A percentile compares a stretch with the other conserved stretches of the same genome.
Conservation (phyloP, 2,797 vertebrate species). For the Sardinella longiceps region DNA sequence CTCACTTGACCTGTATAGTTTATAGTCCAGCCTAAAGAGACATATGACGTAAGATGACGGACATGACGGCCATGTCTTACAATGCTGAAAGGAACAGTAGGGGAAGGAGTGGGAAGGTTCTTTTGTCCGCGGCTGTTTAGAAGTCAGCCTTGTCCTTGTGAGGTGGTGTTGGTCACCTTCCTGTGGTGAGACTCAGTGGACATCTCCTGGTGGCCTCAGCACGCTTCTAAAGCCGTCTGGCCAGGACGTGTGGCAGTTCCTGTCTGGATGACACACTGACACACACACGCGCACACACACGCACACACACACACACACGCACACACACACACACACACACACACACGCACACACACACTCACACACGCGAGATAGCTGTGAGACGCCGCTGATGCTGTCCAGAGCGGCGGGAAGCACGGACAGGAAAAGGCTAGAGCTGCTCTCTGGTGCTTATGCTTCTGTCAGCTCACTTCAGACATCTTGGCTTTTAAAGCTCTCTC, state of each 20-base stretch:
- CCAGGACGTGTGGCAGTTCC: neutral
- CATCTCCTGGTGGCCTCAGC: neutral
- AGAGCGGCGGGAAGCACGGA: neutral
- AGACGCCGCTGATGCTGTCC: neutral
- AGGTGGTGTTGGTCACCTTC: neutral
- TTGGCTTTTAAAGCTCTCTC: neutral
- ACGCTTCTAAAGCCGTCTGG: neutral
- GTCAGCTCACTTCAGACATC: neutral
- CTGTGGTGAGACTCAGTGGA: neutral
- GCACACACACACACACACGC: no score
- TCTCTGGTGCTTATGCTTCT: neutral
- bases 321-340: no score
- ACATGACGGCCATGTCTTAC: no score
- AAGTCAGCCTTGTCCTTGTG: neutral
- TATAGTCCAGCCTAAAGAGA: neutral
- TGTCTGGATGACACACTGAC: slow-evolving; percentile 4
- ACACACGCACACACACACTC: no score
- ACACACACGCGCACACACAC: no score
- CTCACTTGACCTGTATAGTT: neutral
- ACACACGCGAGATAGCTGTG: neutral
- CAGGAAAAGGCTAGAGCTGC: neutral
- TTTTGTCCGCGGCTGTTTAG: neutral
- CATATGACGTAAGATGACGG: no score
- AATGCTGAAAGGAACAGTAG: neutral
- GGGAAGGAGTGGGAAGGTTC: neutral